Percentiles rank a stretch among this genome's conserved stretches.
Conservation (phyloP, 2,797 vertebrate genomes). For the Rhinophrynus dorsalis region DNA sequence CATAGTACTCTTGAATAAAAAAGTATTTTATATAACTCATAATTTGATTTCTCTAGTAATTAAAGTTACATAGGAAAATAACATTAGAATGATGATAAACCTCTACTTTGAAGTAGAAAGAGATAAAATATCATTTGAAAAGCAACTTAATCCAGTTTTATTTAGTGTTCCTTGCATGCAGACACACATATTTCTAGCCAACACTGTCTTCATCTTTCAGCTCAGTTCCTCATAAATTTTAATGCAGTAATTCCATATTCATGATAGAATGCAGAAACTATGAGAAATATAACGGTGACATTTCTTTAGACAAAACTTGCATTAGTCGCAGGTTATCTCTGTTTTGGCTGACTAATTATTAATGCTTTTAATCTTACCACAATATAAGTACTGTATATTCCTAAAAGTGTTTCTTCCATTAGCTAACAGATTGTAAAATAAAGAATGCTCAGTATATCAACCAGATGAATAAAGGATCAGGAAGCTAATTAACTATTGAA, state of each 20-base stretch:
- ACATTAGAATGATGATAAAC: slow-evolving; percentile 61
- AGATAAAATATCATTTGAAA: slow-evolving; percentile 60
- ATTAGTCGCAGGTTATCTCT: not conserved
- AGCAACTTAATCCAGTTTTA: slow-evolving; percentile 58
- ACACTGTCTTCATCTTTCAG: slow-evolving; percentile 64
- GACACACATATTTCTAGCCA: slow-evolving; percentile 68
- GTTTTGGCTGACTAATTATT: not conserved
- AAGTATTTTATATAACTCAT: not conserved
- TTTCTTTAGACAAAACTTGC: slow-evolving; percentile 4
- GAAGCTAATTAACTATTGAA: too few species aligned
- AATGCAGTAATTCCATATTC: slow-evolving; percentile 65
- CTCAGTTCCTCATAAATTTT: slow-evolving; percentile 73
- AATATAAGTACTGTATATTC: too few species aligned
- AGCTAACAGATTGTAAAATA: too few species aligned
- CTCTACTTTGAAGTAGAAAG: slow-evolving; percentile 62
- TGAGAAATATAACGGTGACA: slow-evolving; percentile 24
- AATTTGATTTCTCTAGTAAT: not conserved
- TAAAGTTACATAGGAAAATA: not conserved
- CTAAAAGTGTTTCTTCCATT: too few species aligned
- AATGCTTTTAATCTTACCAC: not conserved
- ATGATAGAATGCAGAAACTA: slow-evolving; percentile 57
- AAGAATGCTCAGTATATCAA: too few species aligned
- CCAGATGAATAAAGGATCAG: too few species aligned
- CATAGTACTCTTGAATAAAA: too few species aligned
- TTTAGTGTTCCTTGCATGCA: slow-evolving; percentile 65